These are phyloP conservation scores for Telmatherina bonti DNA, from an alignment of 2,797 vertebrate genomes.

Conservation along the genomic window DNA sequence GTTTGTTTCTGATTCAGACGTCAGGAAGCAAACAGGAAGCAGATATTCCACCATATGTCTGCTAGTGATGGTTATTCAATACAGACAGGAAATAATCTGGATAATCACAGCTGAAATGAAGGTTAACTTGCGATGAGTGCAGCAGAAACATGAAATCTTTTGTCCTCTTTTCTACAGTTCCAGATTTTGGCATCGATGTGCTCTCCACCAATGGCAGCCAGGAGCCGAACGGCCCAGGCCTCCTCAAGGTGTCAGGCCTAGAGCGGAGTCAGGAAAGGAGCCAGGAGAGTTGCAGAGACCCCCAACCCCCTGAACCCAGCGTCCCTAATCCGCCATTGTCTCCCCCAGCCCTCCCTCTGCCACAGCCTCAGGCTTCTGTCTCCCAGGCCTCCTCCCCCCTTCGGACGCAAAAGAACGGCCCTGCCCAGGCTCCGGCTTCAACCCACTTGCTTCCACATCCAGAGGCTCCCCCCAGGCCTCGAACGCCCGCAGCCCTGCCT, in stretches of 20 bases:
- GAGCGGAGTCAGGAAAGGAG: slow-evolving; percentile 98
- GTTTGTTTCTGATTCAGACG: background rate
- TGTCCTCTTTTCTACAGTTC: slow-evolving; percentile 83
- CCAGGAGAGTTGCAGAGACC: slow-evolving; percentile 90
- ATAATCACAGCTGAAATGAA: background rate
- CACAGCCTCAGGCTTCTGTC: slow-evolving; percentile 44
- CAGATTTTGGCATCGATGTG: slow-evolving; percentile 86
- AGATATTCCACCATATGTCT: background rate
- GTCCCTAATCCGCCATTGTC: slow-evolving; percentile 81
- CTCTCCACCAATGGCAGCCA: slow-evolving; percentile 90
- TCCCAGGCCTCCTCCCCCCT: slow-evolving; percentile 62
- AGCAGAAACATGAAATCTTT: slow-evolving; percentile 5
- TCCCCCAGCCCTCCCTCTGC: slow-evolving; percentile 68
- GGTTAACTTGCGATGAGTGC: too few species aligned
- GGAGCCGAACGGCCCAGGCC: slow-evolving; percentile 87
- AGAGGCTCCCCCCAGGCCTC: slow-evolving; percentile 77
- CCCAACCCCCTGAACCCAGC: slow-evolving; percentile 78
- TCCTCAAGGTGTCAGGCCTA: slow-evolving; percentile 96
- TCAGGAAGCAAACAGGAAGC: background rate
- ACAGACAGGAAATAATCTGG: background rate
- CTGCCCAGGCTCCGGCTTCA: slow-evolving; percentile 79
- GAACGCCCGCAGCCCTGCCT: slow-evolving; percentile 78
- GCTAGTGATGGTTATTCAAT: background rate
- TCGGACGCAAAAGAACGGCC: slow-evolving; percentile 74
- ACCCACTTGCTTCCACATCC: slow-evolving; percentile 71